Conservation (phyloP, 2,113 vertebrate species). For the Rhinolophus ferrumequinum region DNA sequence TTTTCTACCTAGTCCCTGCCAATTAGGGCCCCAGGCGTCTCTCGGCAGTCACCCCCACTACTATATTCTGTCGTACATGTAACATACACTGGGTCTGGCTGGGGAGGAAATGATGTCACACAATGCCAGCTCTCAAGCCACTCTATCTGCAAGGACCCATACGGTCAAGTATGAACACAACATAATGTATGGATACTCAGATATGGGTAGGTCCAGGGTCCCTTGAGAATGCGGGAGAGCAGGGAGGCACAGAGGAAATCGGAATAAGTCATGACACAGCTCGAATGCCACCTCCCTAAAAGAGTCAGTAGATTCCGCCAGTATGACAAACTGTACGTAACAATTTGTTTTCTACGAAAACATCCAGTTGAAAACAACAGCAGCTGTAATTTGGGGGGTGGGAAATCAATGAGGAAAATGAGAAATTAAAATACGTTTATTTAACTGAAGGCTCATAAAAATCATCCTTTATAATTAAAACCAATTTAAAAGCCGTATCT, state of each 20-base stretch:
- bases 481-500: background rate
- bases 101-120: background rate
- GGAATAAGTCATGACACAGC: fast-evolving
- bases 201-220: too few species aligned
- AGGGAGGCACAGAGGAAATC: background rate
- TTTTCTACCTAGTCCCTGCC: background rate
- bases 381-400: background rate
- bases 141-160: background rate
- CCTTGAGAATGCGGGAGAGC: background rate
- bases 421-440: background rate
- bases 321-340: background rate
- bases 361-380: background rate
- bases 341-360: too few species aligned
- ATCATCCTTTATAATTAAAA: background rate
- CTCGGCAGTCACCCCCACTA: background rate
- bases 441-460: constrained; percentile 6
- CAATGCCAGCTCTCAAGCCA: background rate
- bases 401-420: background rate
- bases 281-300: background rate
- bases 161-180: background rate
- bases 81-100: background rate
- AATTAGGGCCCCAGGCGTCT: background rate
- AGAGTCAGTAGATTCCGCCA: background rate
- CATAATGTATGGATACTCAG: background rate
- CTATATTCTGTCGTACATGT: background rate